Conservation (phyloP, 92 coral and sea anemone species). For the Chrysogorgia sp. region DNA sequence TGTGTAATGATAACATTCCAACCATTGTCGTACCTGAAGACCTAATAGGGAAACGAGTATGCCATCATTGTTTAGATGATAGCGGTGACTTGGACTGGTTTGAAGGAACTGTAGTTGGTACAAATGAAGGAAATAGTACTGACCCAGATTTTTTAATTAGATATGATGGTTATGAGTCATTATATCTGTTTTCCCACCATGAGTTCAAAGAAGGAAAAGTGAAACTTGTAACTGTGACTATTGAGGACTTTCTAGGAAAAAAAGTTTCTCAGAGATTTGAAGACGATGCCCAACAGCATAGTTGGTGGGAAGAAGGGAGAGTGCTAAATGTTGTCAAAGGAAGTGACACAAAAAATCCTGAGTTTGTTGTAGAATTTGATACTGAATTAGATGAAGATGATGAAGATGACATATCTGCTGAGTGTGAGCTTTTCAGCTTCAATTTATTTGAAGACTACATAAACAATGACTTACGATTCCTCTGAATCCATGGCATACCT, state of each 20-base stretch:
- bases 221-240: slow-evolving; percentile 20
- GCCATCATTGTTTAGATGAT: slow-evolving; percentile 21
- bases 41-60: slow-evolving; percentile 31
- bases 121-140: slow-evolving; percentile 1
- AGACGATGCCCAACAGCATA: slow-evolving; percentile 35
- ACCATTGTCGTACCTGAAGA: slow-evolving; percentile 32
- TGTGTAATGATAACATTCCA: neutral
- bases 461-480: slow-evolving; percentile 22
- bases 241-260: slow-evolving; percentile 27
- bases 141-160: slow-evolving; percentile 40
- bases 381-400: slow-evolving; percentile 18
- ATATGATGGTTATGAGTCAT: neutral
- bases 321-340: slow-evolving; percentile 30
- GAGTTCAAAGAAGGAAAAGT: slow-evolving; percentile 31
- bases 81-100: neutral
- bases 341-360: neutral
- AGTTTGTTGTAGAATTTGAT: slow-evolving; percentile 40
- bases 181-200: slow-evolving; percentile 4
- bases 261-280: slow-evolving; percentile 45
- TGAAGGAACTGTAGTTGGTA: slow-evolving; percentile 19
- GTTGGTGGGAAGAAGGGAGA: slow-evolving; percentile 53
- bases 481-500: too few relatives aligned
- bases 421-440: slow-evolving; percentile 18
- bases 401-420: slow-evolving; percentile 25
- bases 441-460: slow-evolving; percentile 39